Base-by-base conservation (phyloP, 1,140 invertebrate genomes). In the Drosophila ercepeae region DNA sequence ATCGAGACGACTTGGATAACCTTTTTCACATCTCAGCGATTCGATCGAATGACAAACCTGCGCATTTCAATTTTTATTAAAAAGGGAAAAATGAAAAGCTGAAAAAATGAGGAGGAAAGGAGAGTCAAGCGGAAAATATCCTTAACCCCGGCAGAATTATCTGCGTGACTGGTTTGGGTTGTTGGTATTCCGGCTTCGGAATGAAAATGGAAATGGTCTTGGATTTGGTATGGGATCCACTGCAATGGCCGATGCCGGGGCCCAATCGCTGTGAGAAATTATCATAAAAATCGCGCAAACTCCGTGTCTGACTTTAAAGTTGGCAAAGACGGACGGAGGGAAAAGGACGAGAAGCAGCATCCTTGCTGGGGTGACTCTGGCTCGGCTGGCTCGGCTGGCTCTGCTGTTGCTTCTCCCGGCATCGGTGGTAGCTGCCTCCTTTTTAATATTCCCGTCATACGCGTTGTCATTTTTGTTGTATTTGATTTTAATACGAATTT, bases 401-500 rank as follows among this genome's bases (percentile, higher is more conserved):
- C n/a, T 13, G 14, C 14, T 16, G 14, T n/a, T 23, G 21, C 25
- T 54, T 21, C 16, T 8, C 6, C 53, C 48, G 29, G 34, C 19
- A 46, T 9, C 36, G 76, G 72, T 81, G 76, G 72, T 88, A 60
- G 52, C 67, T 74, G 23, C 59, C 77, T 59, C 69, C 72, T 79
- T 83, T 84, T 89, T 89, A 89, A 89, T 89, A 89, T 89, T 89
- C 78, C 71, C 78, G 69, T 89, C 84, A 89, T 89, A 79, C 75
- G 70, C 81, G 58, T 76, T 77, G 84, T 89, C 78, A 84, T 83
- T 89, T 89, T 89, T 84, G 83, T 83, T 76, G 84, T 89, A 90
- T 90, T 90, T 90, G 88, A 88, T 90, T 90, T 90, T 90, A 90
- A 90, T 90, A 89, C 83, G 72, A 89, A 88, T 88, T 88, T 88